Evolutionary conservation across 2,888 invertebrate genomes (phyloP).

Genomic region (Nebria brevicollis): DNA sequence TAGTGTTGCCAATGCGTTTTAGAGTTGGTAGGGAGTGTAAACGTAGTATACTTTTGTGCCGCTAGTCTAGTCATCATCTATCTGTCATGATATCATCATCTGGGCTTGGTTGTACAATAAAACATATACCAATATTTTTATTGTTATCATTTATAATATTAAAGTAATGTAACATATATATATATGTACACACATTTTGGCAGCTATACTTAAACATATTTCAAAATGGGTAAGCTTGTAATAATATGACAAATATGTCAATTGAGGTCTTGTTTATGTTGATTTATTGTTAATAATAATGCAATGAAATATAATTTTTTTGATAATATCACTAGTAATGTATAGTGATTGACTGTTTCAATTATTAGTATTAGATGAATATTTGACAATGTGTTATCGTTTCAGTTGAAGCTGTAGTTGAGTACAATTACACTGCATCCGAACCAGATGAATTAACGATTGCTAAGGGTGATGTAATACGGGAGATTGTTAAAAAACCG

Average conservation of each 20-base stretch:
- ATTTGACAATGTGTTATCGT: conserved; percentile 42
- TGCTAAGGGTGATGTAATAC: conserved; percentile 83
- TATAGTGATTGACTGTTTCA: too few relatives aligned
- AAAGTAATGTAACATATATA: conserved; percentile 42
- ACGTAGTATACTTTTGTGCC: conserved; percentile 44
- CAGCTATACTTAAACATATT: conserved; percentile 37
- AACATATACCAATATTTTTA: conserved; percentile 30
- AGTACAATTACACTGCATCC: conserved; percentile 86
- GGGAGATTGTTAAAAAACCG: conserved; percentile 78
- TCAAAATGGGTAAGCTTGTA: conserved; percentile 51
- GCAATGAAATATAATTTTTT: neutral
- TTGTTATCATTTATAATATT: conserved; percentile 31
- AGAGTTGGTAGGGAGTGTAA: conserved; percentile 40
- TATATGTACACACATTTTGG: conserved; percentile 11
- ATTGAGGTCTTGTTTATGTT: conserved; percentile 26
- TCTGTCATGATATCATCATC: conserved; percentile 51
- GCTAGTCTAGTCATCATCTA: conserved; percentile 43
- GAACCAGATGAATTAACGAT: conserved; percentile 87
- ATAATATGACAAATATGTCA: neutral
- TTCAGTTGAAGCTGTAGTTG: conserved; percentile 83
- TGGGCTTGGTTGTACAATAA: conserved; percentile 51
- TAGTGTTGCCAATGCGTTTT: neutral
- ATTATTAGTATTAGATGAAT: too few relatives aligned
- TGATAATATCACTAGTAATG: conserved; percentile 42
- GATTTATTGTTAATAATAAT: conserved; percentile 27